Percentiles rank a stretch among this genome's conserved stretches.
These are phyloP conservation scores for Laothoe populi DNA, from an alignment of 2,888 invertebrate species.

Conservation along the genomic window DNA sequence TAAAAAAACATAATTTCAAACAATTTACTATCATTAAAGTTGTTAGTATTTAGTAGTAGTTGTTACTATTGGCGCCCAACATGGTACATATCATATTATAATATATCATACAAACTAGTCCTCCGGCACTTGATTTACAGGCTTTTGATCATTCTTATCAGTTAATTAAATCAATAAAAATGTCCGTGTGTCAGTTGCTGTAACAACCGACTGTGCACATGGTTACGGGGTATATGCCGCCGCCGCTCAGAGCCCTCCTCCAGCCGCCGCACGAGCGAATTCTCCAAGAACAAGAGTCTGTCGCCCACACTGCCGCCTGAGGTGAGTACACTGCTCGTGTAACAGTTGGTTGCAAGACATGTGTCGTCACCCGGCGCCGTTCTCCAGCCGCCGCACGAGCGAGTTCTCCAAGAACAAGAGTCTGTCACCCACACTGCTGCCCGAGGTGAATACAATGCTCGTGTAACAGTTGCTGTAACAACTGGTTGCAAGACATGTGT, in stretches of 20 bases:
- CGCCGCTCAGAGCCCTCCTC: slow-evolving; percentile 74
- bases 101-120: no score
- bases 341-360: slow-evolving; percentile 71
- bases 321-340: slow-evolving; percentile 59
- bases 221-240: slow-evolving; percentile 78
- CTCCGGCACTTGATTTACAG: no score
- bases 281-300: slow-evolving; percentile 87
- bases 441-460: slow-evolving; percentile 78
- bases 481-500: slow-evolving; percentile 77
- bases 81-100: slow-evolving; percentile 4
- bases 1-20: no score
- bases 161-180: background rate
- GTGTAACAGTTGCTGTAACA: slow-evolving; percentile 53
- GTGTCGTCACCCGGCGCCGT: slow-evolving; percentile 78
- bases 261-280: slow-evolving; percentile 87
- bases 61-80: background rate
- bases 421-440: slow-evolving; percentile 86
- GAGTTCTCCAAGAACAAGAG: slow-evolving; percentile 88
- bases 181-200: slow-evolving; percentile 61
- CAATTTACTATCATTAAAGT: no score
- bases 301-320: slow-evolving; percentile 87
- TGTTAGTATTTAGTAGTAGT: no score
- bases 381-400: slow-evolving; percentile 86
- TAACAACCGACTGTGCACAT: slow-evolving; percentile 64
- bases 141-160: no score